Conservation (phyloP, 2,113 vertebrate species). For the Pipa parva region DNA sequence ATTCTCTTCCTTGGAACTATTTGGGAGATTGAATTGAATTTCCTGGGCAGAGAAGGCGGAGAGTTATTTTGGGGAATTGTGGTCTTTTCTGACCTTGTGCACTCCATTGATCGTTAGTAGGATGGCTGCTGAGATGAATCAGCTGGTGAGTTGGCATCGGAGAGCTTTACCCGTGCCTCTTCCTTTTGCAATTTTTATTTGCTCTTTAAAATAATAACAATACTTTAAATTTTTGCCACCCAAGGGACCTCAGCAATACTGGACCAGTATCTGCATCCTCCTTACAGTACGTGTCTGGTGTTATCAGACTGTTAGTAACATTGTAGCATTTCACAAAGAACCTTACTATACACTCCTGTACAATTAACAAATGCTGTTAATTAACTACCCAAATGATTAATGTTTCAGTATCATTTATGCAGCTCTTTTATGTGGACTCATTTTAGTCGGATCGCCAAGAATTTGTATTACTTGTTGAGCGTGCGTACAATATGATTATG, state of each 20-base stretch:
- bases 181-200: background rate
- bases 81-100: background rate
- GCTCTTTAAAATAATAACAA: background rate
- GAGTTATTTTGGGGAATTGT: background rate
- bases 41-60: background rate
- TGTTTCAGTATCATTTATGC: too few relatives aligned
- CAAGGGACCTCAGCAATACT: background rate
- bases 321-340: too few relatives aligned
- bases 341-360: too few relatives aligned
- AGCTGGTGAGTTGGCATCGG: background rate
- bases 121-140: background rate
- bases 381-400: too few relatives aligned
- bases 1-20: background rate
- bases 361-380: too few relatives aligned
- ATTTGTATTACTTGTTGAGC: too few relatives aligned
- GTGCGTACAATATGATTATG: too few relatives aligned
- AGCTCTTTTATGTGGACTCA: too few relatives aligned
- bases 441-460: too few relatives aligned
- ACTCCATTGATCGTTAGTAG: background rate
- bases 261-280: background rate
- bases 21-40: background rate
- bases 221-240: too few relatives aligned
- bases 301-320: constrained; percentile 1
- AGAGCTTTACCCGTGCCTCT: background rate
- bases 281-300: background rate